Evolutionary conservation across 2,797 vertebrate species (phyloP).

Genomic region (Coracias cyanogaster): DNA sequence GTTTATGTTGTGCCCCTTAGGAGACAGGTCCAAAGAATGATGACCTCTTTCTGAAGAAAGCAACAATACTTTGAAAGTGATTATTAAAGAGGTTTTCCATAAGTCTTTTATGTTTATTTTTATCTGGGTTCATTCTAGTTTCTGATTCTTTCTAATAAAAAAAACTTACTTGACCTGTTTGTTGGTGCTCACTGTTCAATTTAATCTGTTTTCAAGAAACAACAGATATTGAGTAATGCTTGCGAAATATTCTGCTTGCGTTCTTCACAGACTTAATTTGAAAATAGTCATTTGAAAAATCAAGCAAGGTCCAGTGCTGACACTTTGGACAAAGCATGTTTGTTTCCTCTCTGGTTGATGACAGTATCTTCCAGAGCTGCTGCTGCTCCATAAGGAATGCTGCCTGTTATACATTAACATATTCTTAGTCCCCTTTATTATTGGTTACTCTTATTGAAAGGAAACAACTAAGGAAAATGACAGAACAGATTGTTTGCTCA

Average conservation of each 20-base stretch:
- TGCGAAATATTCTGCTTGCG: not conserved
- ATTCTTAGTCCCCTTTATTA: not conserved
- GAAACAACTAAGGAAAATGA: not conserved
- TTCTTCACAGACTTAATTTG: not conserved
- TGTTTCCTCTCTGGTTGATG: not conserved
- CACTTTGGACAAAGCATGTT: not conserved
- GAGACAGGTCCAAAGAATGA: not conserved
- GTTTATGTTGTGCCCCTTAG: not conserved
- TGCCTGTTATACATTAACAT: not conserved
- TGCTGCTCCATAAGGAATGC: not conserved
- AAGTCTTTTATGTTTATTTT: not conserved
- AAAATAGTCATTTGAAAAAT: slow-evolving; percentile 45
- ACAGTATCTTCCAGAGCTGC: not conserved
- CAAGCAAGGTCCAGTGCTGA: not conserved
- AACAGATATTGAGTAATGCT: not conserved
- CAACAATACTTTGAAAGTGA: not conserved
- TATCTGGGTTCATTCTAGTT: not conserved
- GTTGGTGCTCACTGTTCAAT: not conserved
- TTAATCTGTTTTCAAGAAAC: not conserved
- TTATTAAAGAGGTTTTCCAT: not conserved
- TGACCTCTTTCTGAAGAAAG: not conserved
- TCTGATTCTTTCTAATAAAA: not conserved
- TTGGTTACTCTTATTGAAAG: not conserved
- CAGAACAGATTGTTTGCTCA: not conserved
- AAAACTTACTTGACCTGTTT: not conserved